phyloP scores from a whole-genome alignment of 1,140 invertebrate species.

The Cotesia chilonis region DNA sequence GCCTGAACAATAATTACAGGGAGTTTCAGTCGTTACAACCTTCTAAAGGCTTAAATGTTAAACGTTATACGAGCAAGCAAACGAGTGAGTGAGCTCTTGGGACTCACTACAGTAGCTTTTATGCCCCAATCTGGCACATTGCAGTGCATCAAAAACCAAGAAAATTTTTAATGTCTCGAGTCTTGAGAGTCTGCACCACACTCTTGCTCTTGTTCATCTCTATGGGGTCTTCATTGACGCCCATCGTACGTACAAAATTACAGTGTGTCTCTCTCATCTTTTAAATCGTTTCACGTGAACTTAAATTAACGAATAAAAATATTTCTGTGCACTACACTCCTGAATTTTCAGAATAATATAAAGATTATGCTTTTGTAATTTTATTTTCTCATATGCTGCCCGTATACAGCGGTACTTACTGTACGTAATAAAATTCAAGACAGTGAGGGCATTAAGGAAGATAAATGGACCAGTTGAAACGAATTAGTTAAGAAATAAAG shows the following conservation, averaged over 20 bases:
- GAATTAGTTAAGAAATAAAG: no score
- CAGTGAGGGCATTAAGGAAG: no score
- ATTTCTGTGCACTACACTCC: slow-evolving; percentile 23
- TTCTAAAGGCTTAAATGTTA: slow-evolving; percentile 68
- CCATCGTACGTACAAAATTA: slow-evolving; percentile 28
- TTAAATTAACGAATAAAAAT: slow-evolving; percentile 22
- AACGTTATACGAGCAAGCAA: slow-evolving; percentile 58
- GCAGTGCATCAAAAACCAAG: slow-evolving; percentile 32
- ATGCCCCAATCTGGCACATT: slow-evolving; percentile 44
- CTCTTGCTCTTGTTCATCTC: background rate
- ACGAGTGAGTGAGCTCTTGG: slow-evolving; percentile 27
- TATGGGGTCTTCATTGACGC: slow-evolving; percentile 4
- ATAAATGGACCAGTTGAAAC: no score
- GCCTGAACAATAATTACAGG: slow-evolving; percentile 67
- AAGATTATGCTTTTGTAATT: no score
- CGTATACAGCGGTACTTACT: no score
- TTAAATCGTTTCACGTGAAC: slow-evolving; percentile 35
- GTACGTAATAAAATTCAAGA: no score
- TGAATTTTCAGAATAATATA: no score
- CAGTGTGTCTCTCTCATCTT: slow-evolving; percentile 27
- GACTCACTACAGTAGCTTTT: slow-evolving; percentile 63
- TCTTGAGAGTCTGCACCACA: slow-evolving; percentile 5
- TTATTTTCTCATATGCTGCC: no score
- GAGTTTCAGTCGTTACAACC: slow-evolving; percentile 64
- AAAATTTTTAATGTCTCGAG: background rate